A percentile compares a stretch with the other conserved stretches of the same genome.
Conservation (phyloP, 2,797 vertebrate species). For the Rhinophrynus dorsalis region DNA sequence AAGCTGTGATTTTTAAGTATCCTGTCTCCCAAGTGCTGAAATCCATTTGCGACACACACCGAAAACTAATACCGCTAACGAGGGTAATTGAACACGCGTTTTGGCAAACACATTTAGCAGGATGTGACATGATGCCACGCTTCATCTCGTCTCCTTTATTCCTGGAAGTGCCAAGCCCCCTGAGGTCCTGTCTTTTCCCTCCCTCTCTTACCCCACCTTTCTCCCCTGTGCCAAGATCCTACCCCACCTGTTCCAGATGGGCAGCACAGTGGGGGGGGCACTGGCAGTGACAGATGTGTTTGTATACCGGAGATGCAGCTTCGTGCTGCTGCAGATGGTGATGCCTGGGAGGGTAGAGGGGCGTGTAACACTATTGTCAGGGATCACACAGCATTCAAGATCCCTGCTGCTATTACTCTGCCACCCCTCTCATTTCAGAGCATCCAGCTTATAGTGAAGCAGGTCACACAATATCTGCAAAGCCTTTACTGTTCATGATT, state of each 20-base stretch:
- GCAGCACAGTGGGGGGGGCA: slow-evolving; percentile 71
- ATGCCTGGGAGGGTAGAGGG: slow-evolving; percentile 60
- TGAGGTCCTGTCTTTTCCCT: slow-evolving; percentile 47
- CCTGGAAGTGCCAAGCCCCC: slow-evolving; percentile 49
- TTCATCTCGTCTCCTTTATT: slow-evolving; percentile 47
- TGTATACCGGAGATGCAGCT: slow-evolving; percentile 69
- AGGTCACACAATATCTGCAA: background rate
- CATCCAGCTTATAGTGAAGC: background rate
- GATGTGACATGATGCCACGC: slow-evolving; percentile 53
- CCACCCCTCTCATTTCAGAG: background rate
- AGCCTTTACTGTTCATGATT: too few relatives aligned
- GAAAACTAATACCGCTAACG: slow-evolving; percentile 53
- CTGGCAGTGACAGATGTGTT: slow-evolving; percentile 78
- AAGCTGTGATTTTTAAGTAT: slow-evolving; percentile 51
- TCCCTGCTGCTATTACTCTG: slow-evolving; percentile 22
- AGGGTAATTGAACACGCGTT: slow-evolving; percentile 58
- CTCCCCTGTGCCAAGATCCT: slow-evolving; percentile 55
- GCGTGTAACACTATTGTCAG: slow-evolving; percentile 68
- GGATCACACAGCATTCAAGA: slow-evolving; percentile 16
- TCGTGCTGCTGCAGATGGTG: slow-evolving; percentile 71
- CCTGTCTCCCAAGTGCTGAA: slow-evolving; percentile 47
- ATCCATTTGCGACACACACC: slow-evolving; percentile 50
- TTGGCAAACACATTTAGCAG: slow-evolving; percentile 57
- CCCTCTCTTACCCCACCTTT: slow-evolving; percentile 18
- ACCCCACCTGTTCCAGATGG: slow-evolving; percentile 78